Evolutionary conservation across 2,888 invertebrate species (phyloP), one percentile per base, ranked within the genome.

Genomic region (Rhyacophila evoluta): DNA sequence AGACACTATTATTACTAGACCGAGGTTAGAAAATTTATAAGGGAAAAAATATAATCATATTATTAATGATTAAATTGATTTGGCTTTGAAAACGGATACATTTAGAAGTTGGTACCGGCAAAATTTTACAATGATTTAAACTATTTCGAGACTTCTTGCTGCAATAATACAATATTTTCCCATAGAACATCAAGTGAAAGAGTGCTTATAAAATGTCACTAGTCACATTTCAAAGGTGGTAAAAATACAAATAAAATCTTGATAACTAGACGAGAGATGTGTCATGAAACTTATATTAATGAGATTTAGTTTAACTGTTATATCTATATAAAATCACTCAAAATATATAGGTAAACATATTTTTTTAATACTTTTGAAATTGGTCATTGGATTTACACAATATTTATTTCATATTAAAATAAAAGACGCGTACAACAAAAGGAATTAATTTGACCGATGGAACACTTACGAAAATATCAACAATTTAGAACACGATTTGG

Each of bases 341-440:
- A 55, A 55, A 55, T 55, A 55, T 10, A 55, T 55, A 55, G 55
- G 55, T 55, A 55, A 55, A 55, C 15, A 55, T 55, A 55, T 55
- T 55, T 55, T 55, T 55, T 55, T 55, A 55, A 55, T 55, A 55
- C 55, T 55, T 33, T 55, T 55, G 55, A 55, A 55, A 55, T 55
- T 55, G 55, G 55, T 55, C 55, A 55, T 55, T 55, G 15, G 19
- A 19, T 25, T 55, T 55, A 55, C 55, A 55, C 55, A 55, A 55
- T 55, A 19, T 33, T 33, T 12, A 10, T 19, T 55, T 55, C 19
- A 55, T 10, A 55, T 55, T 25, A 55, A 5, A 19, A 55, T 19
- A 55, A 19, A 55, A 19, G 25, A 41, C n/a, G 15, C 15, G 15
- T 15, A 12, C 15, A 41, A 12, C 15, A 15, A 4, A 5, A 41